Percentiles rank a stretch among this genome's conserved stretches.
Evolutionary conservation across 1,140 invertebrate species (phyloP).

Genomic region (Antheraea mylitta): DNA sequence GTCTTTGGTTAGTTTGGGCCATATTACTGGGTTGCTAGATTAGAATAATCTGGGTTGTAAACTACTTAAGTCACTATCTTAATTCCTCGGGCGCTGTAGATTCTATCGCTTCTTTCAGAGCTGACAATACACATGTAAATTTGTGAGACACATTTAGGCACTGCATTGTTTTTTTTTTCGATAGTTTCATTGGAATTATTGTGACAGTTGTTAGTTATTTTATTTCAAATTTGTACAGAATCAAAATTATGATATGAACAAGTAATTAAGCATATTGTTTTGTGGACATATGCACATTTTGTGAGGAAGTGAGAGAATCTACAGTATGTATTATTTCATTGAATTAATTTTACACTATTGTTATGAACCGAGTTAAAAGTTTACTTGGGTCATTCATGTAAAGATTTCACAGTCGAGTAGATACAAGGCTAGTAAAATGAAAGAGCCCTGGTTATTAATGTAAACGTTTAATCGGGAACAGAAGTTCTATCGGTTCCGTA

Average conservation of each 20-base stretch:
- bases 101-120: constrained; percentile 42
- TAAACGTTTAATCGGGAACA: no score
- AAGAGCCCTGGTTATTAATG: background rate
- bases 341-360: constrained; percentile 2
- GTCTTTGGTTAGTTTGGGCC: background rate
- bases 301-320: constrained; percentile 35
- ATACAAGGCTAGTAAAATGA: no score
- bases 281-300: background rate
- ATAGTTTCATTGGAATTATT: background rate
- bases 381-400: background rate
- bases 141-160: constrained; percentile 16
- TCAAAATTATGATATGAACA: background rate
- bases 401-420: background rate
- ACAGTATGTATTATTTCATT: constrained; percentile 20
- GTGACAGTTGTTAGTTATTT: background rate
- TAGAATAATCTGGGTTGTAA: constrained; percentile 10
- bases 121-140: constrained; percentile 39
- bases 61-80: background rate
- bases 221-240: background rate
- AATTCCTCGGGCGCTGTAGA: constrained; percentile 39
- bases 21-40: constrained; percentile 2
- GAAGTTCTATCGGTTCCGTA: no score
- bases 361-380: background rate
- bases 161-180: background rate
- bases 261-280: background rate